A percentile compares a stretch with the other conserved stretches of the same genome.
These are phyloP conservation scores for Myiozetetes cayanensis DNA, from an alignment of 2,113 vertebrate species.

Conservation along the genomic window DNA sequence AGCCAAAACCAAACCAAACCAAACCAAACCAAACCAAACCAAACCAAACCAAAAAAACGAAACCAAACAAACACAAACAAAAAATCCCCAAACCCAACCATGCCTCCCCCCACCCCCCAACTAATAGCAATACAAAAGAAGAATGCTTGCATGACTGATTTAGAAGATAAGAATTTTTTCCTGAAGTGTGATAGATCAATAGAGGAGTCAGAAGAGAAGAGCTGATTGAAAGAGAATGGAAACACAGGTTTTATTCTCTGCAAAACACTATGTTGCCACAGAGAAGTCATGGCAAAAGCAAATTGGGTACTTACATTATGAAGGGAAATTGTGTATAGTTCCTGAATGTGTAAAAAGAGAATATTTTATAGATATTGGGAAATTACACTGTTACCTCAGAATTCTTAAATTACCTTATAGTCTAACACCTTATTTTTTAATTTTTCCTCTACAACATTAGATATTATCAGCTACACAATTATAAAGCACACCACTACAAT, in stretches of 20 bases:
- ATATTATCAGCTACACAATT: not conserved
- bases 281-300: not conserved
- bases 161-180: not conserved
- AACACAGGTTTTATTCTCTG: not conserved
- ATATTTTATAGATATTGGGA: not conserved
- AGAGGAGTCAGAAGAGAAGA: not conserved
- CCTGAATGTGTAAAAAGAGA: not conserved
- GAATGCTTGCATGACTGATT: not conserved
- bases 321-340: not conserved
- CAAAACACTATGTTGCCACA: not conserved
- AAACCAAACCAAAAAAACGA: accelerated
- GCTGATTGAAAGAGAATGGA: not conserved
- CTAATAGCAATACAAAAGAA: too few species aligned
- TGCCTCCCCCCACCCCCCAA: too few species aligned
- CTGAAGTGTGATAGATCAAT: not conserved
- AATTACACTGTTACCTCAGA: not conserved
- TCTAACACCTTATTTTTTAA: not conserved
- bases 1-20: accelerated
- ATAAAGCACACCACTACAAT: not conserved
- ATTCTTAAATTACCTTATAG: not conserved
- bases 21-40: not conserved
- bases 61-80: not conserved
- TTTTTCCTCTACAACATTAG: not conserved
- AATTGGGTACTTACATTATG: not conserved
- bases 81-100: not conserved